Conservation (phyloP, 2,113 vertebrate species). For the Noctilio leporinus region DNA sequence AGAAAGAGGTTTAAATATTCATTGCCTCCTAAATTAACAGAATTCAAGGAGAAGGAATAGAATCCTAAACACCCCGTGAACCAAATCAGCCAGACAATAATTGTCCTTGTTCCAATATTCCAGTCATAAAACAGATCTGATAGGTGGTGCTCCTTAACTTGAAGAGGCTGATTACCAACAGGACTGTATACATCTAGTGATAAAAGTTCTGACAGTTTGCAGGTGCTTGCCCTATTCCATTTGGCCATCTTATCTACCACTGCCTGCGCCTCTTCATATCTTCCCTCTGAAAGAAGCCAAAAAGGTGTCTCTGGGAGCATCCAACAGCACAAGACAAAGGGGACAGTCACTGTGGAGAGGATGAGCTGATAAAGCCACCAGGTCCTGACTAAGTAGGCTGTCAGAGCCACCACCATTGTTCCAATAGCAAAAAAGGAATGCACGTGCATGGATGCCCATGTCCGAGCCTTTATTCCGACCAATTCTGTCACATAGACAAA, state of each 20-base stretch:
- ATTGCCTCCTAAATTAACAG: slow-evolving; percentile 89
- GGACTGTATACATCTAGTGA: slow-evolving; percentile 68
- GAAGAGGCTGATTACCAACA: not conserved
- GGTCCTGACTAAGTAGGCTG: slow-evolving; percentile 87
- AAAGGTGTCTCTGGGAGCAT: slow-evolving; percentile 94
- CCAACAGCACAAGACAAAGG: slow-evolving; percentile 93
- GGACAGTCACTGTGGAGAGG: slow-evolving; percentile 86
- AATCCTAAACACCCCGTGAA: slow-evolving; percentile 93
- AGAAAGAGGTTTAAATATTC: slow-evolving; percentile 93
- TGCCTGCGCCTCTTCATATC: slow-evolving; percentile 83
- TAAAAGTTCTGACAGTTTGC: slow-evolving; percentile 84
- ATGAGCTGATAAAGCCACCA: slow-evolving; percentile 95
- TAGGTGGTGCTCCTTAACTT: slow-evolving; percentile 83
- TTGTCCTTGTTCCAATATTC: slow-evolving; percentile 85
- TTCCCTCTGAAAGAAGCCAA: slow-evolving; percentile 89
- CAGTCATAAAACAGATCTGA: slow-evolving; percentile 88
- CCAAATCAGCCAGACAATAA: slow-evolving; percentile 93
- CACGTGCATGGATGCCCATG: slow-evolving; percentile 94
- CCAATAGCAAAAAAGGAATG: slow-evolving; percentile 93
- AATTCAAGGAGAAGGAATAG: slow-evolving; percentile 91
- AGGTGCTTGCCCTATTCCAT: slow-evolving; percentile 82
- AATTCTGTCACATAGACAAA: slow-evolving; percentile 97
- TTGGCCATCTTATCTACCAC: slow-evolving; percentile 85
- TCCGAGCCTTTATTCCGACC: slow-evolving; percentile 89
- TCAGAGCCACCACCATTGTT: slow-evolving; percentile 89